Percentiles rank a stretch among this genome's conserved stretches.
Evolutionary conservation across 2,888 invertebrate genomes (phyloP).

Genomic region (Brenthis ino): DNA sequence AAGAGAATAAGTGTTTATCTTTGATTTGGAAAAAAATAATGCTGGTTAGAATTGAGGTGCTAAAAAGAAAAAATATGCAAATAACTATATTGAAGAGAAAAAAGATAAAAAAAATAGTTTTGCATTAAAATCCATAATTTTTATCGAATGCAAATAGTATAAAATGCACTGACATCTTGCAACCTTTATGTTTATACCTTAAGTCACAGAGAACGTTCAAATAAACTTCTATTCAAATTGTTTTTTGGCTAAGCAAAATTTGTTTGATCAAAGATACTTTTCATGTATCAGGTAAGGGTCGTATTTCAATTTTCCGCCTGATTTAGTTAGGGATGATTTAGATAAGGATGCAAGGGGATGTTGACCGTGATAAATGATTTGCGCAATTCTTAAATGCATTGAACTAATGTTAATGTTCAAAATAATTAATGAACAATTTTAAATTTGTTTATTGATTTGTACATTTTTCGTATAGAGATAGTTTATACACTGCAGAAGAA

Average conservation of each 20-base stretch:
- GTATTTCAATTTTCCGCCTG: slow-evolving; percentile 75
- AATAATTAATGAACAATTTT: neutral
- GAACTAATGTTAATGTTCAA: neutral
- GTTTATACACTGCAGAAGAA: too few species aligned
- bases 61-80: too few species aligned
- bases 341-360: slow-evolving; percentile 29
- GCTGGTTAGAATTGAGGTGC: too few species aligned
- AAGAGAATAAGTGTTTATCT: slow-evolving; percentile 28
- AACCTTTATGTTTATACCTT: too few species aligned
- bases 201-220: slow-evolving; percentile 16
- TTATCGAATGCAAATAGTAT: too few species aligned
- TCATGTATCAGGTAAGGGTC: slow-evolving; percentile 43
- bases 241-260: slow-evolving; percentile 52
- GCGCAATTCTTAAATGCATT: slow-evolving; percentile 12
- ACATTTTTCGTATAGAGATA: neutral
- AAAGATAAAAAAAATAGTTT: too few species aligned
- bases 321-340: slow-evolving; percentile 66
- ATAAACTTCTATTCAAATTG: slow-evolving; percentile 43
- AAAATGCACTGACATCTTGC: too few species aligned
- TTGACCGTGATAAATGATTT: slow-evolving; percentile 42
- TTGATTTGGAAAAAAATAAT: slow-evolving; percentile 15
- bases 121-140: too few species aligned
- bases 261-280: slow-evolving; percentile 65
- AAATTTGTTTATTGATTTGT: neutral
- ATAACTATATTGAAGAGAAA: too few species aligned